A percentile compares a stretch with the other conserved stretches of the same genome.
phyloP scores from a whole-genome alignment of 2,113 vertebrate species.

The Thamnophis sirtalis region DNA sequence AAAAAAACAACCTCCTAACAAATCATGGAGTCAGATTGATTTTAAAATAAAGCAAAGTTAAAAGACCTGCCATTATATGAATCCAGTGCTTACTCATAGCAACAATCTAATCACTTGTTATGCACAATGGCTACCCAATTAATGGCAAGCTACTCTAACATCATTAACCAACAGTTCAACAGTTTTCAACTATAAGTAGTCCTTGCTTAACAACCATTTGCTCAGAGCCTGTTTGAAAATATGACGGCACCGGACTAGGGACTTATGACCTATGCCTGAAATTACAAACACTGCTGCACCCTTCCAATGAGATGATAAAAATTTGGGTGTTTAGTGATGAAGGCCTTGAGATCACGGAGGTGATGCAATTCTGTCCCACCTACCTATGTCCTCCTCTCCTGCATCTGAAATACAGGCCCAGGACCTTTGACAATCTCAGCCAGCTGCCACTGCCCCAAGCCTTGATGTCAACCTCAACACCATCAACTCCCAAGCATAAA shows the following conservation, averaged over 20 bases:
- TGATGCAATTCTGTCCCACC: background rate
- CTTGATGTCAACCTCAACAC: background rate
- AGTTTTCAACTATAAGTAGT: background rate
- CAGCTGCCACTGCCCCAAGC: background rate
- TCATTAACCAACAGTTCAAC: background rate
- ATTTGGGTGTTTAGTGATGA: background rate
- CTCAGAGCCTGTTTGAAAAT: background rate
- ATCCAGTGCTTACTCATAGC: background rate
- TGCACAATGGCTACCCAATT: background rate
- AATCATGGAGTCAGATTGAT: background rate
- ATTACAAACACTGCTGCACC: background rate
- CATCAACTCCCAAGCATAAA: no score
- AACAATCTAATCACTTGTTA: background rate
- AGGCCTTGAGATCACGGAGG: background rate
- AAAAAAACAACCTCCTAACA: background rate
- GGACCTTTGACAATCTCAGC: background rate
- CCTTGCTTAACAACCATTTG: background rate
- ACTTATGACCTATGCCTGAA: background rate
- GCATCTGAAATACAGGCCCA: background rate
- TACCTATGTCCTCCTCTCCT: background rate
- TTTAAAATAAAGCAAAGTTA: background rate
- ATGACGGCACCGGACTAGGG: background rate
- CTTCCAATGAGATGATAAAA: background rate
- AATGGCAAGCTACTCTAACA: background rate
- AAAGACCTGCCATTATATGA: background rate